Conservation (phyloP, 2,113 vertebrate species). For the Emydocephalus ijimae region DNA sequence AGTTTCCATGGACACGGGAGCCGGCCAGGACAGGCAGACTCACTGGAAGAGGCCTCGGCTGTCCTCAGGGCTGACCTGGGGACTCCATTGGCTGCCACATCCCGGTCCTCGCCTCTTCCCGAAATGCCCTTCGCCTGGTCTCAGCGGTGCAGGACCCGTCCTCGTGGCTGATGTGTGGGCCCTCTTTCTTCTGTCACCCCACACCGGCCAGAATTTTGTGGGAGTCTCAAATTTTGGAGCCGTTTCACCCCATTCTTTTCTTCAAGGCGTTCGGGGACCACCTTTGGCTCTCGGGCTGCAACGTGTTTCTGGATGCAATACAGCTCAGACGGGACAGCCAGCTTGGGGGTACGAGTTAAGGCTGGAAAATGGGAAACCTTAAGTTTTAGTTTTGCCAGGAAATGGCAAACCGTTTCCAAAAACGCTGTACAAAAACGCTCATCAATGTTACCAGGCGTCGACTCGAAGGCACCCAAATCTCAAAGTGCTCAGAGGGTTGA, state of each 20-base stretch:
- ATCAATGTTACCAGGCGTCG: neutral
- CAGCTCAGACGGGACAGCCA: neutral
- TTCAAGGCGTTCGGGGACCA: neutral
- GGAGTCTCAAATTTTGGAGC: neutral
- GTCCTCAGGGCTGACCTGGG: neutral
- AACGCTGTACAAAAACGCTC: neutral
- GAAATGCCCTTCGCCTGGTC: neutral
- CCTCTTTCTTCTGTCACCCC: neutral
- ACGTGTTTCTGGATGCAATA: neutral
- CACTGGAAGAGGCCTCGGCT: neutral
- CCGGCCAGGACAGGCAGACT: neutral
- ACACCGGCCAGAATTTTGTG: neutral
- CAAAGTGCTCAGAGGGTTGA: neutral
- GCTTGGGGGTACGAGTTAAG: neutral
- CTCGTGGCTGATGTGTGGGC: neutral
- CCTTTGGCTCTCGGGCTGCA: neutral
- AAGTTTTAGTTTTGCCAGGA: neutral
- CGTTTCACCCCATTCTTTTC: neutral
- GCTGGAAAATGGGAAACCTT: neutral
- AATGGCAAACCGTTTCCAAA: neutral
- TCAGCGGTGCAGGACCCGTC: neutral
- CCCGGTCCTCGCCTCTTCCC: neutral
- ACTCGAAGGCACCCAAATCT: neutral
- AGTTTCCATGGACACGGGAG: slow-evolving; percentile 71
- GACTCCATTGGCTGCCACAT: neutral